Base-by-base conservation (phyloP, 2,797 vertebrate species). In the Oreortyx pictus region DNA sequence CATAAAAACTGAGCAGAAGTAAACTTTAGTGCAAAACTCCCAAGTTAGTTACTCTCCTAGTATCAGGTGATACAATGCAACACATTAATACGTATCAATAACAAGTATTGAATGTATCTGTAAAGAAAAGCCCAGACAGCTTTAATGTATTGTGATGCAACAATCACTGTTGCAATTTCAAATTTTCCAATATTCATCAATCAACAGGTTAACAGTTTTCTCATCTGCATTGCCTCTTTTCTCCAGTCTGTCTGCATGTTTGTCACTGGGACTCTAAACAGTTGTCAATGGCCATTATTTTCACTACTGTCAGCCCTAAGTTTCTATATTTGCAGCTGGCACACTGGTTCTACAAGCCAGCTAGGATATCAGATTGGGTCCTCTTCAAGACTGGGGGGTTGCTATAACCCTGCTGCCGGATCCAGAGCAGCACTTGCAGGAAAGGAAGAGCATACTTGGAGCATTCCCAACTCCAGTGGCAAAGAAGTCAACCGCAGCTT, bases 401-500 rank as follows among this genome's bases (percentile, higher is more conserved):
- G 44, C 64, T 16, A 56, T 8, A 9, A 47, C 24, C 4, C 11
- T 29, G 23, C 11, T 1, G 0, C 9, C 23, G 25, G 73, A 7
- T 47, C 14, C 59, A 57, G 15, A 17, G 50, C 17, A 25, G 8
- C 4, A 47, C 4, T 15, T 47, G 14, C 5, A 29, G 14, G 25
- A 29, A 14, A 31, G 27, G 20, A 39, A 41, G 11, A 27, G 22
- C 35, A 70, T 29, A 4, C 23, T 61, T 74, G 24, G 7, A 31
- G 35, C 20, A 19, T 7, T 8, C 43, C 23, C 66, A 71, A 7
- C 50, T 54, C 18, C 15, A 50, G 7, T 44, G 9, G 19, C 23
- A 81, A 15, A 68, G 33, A 8, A 31, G 12, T 20, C 0, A 0
- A 16, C 6, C 16, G 60, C 35, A 5, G 8, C 13, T 23, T 54